Conservation (phyloP, 2,797 vertebrate species). For the Sarcophilus harrisii region DNA sequence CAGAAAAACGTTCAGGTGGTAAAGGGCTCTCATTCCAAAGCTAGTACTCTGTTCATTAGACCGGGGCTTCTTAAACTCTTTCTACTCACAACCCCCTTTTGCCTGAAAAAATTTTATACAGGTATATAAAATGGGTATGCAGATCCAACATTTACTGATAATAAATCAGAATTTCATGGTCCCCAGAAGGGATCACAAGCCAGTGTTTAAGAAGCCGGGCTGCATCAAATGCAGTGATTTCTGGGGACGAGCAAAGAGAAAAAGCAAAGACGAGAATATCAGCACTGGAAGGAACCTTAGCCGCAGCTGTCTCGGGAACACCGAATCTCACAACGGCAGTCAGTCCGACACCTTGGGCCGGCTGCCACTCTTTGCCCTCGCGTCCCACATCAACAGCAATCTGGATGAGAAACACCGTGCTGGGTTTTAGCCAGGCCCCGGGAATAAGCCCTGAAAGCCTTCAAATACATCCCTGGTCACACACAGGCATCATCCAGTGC, state of each 20-base stretch:
- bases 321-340: neutral
- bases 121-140: no score
- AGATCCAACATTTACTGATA: no score
- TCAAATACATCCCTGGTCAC: neutral
- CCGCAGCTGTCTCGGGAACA: neutral
- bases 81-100: no score
- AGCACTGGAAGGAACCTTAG: neutral
- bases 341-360: neutral
- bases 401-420: neutral
- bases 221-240: neutral
- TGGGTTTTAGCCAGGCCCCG: neutral
- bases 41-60: neutral
- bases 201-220: neutral
- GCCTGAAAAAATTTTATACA: no score
- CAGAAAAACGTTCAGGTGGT: constrained; percentile 16
- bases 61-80: neutral
- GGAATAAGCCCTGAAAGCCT: neutral
- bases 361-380: neutral
- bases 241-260: neutral
- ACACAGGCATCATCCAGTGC: neutral
- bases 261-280: neutral
- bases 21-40: neutral
- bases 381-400: neutral
- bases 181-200: no score
- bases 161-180: no score